A percentile compares a stretch with the other conserved stretches of the same genome.
Conservation (phyloP, 1,140 invertebrate species). For the Meloidogyne floridensis region DNA sequence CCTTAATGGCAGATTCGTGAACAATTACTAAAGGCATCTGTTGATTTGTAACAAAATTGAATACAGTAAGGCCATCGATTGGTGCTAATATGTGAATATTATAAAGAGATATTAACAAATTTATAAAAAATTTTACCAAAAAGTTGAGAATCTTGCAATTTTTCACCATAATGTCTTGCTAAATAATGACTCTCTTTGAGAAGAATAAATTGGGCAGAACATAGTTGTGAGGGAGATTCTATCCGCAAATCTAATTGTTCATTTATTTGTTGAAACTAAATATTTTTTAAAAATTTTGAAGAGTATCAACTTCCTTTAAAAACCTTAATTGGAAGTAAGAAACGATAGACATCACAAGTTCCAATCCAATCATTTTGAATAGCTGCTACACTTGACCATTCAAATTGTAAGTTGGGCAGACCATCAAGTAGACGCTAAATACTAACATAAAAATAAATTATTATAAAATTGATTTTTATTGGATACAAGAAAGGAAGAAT, state of each 20-base stretch:
- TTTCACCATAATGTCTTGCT: slow-evolving; percentile 18
- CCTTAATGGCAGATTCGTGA: not conserved
- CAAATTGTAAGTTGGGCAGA: slow-evolving; percentile 71
- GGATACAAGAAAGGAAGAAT: not conserved
- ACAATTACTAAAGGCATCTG: slow-evolving; percentile 74
- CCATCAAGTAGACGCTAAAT: slow-evolving; percentile 73
- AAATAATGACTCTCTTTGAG: slow-evolving; percentile 49
- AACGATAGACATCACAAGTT: slow-evolving; percentile 79
- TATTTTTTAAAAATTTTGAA: not conserved
- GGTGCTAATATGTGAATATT: not conserved
- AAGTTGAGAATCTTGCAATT: slow-evolving; percentile 20
- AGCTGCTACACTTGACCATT: slow-evolving; percentile 81
- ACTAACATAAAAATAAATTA: slow-evolving; percentile 14
- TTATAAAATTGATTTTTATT: too few relatives aligned
- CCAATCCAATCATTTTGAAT: slow-evolving; percentile 95
- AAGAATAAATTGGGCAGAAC: slow-evolving; percentile 53
- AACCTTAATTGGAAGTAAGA: slow-evolving; percentile 75
- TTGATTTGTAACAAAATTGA: slow-evolving; percentile 70
- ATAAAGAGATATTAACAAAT: not conserved
- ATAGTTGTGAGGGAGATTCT: slow-evolving; percentile 43
- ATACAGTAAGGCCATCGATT: slow-evolving; percentile 52
- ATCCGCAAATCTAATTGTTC: slow-evolving; percentile 54
- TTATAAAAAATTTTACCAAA: not conserved
- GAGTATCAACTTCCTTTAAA: not conserved
- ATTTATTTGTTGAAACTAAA: not conserved